Percentiles rank a stretch among this genome's conserved stretches.
Evolutionary conservation across 2,888 invertebrate genomes (phyloP).

Genomic region (Agapetus fuscipes): DNA sequence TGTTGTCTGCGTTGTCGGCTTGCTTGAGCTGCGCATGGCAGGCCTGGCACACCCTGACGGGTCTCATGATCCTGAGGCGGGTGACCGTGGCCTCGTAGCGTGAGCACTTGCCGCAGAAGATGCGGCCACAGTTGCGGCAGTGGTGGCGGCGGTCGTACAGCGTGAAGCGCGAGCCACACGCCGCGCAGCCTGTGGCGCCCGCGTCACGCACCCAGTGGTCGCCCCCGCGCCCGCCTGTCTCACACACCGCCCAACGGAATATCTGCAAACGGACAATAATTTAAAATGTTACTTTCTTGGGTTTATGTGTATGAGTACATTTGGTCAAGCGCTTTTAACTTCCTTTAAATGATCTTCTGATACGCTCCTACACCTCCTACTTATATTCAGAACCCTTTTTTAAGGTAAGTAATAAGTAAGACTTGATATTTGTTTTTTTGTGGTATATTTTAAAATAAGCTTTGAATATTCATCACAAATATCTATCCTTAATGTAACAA

Average conservation of each 20-base stretch:
- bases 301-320: too few species aligned
- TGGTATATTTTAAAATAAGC: too few species aligned
- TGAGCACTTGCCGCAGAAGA: slow-evolving; percentile 96
- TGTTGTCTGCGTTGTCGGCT: slow-evolving; percentile 6
- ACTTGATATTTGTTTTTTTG: too few species aligned
- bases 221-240: slow-evolving; percentile 69
- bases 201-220: slow-evolving; percentile 98
- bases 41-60: slow-evolving; percentile 90
- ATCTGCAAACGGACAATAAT: slow-evolving; percentile 37
- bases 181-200: slow-evolving; percentile 82
- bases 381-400: too few species aligned
- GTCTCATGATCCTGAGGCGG: slow-evolving; percentile 82
- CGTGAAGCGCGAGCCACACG: slow-evolving; percentile 72
- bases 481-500: too few species aligned
- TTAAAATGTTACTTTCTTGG: background rate
- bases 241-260: slow-evolving; percentile 70
- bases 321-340: too few species aligned
- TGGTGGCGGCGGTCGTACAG: slow-evolving; percentile 93
- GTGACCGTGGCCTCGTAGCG: slow-evolving; percentile 95
- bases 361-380: too few species aligned
- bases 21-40: slow-evolving; percentile 59
- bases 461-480: too few species aligned
- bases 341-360: too few species aligned
- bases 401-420: too few species aligned
- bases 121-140: slow-evolving; percentile 94